Conservation (phyloP, 1,140 invertebrate species). For the Augochlora pura region DNA sequence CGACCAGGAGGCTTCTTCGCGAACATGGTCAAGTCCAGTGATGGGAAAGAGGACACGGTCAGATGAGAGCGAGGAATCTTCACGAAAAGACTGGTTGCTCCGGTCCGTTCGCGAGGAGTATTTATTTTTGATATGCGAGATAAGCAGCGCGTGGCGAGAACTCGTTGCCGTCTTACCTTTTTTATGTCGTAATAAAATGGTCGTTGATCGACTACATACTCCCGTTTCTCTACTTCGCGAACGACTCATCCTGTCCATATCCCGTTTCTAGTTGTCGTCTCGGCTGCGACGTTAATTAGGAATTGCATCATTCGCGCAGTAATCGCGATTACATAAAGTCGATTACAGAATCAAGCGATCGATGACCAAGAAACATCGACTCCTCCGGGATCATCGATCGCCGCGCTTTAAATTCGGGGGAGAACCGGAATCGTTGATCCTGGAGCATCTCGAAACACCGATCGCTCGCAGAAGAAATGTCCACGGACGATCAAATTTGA, state of each 20-base stretch:
- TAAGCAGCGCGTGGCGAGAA: background rate
- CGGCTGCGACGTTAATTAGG: no score
- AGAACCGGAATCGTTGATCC: no score
- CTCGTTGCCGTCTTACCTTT: background rate
- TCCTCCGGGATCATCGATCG: no score
- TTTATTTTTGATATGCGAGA: constrained; percentile 34
- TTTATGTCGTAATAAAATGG: constrained; percentile 1
- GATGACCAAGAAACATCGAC: no score
- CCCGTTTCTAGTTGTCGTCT: no score
- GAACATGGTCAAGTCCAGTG: constrained; percentile 73
- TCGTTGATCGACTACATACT: constrained; percentile 11
- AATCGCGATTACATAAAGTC: no score
- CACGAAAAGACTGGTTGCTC: background rate
- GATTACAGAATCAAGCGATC: no score
- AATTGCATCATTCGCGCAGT: no score
- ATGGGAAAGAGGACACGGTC: constrained; percentile 25
- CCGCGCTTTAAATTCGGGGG: no score
- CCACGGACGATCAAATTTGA: background rate
- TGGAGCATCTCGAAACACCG: no score
- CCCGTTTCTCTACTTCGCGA: no score
- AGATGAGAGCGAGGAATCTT: background rate
- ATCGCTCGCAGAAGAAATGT: background rate
- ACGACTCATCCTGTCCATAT: no score
- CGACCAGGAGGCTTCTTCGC: constrained; percentile 81
- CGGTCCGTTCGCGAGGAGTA: background rate